phyloP scores from a whole-genome alignment of 2,888 invertebrate genomes.

The Biston stratarius region DNA sequence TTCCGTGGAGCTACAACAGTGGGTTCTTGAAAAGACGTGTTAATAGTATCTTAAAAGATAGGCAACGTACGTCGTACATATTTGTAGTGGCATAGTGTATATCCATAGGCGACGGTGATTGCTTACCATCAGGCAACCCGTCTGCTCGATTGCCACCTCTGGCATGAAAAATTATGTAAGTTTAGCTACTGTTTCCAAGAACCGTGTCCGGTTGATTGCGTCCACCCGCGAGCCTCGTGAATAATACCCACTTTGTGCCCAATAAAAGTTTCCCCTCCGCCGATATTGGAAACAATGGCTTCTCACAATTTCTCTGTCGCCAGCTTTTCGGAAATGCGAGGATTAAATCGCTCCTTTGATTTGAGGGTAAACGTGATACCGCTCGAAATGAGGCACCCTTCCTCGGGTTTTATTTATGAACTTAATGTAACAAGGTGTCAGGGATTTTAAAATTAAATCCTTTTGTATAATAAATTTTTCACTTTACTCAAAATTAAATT shows the following conservation, averaged over 20 bases:
- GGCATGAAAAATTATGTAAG: not conserved
- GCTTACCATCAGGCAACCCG: too few relatives aligned
- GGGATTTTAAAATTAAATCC: conserved; percentile 31
- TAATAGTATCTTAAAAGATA: too few relatives aligned
- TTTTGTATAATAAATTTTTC: not conserved
- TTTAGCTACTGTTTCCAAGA: conserved; percentile 15
- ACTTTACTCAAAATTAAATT: not conserved
- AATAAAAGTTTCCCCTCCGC: conserved; percentile 81
- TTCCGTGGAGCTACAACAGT: too few relatives aligned
- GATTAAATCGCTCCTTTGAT: conserved; percentile 81
- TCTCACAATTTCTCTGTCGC: conserved; percentile 78
- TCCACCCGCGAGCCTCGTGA: conserved; percentile 78
- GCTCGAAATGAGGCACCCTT: conserved; percentile 67
- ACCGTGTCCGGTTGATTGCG: conserved; percentile 73
- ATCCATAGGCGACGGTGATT: too few relatives aligned
- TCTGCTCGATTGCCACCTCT: too few relatives aligned
- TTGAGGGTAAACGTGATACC: conserved; percentile 78
- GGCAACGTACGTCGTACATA: too few relatives aligned
- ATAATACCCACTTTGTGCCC: conserved; percentile 84
- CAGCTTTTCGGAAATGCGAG: conserved; percentile 66
- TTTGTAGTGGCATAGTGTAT: too few relatives aligned
- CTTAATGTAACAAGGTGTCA: conserved; percentile 38
- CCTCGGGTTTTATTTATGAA: conserved; percentile 55
- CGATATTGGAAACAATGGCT: conserved; percentile 84
- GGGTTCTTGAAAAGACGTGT: too few relatives aligned